phyloP scores from a whole-genome alignment of 2,888 invertebrate species.

The Drosophila kambysellisi region DNA sequence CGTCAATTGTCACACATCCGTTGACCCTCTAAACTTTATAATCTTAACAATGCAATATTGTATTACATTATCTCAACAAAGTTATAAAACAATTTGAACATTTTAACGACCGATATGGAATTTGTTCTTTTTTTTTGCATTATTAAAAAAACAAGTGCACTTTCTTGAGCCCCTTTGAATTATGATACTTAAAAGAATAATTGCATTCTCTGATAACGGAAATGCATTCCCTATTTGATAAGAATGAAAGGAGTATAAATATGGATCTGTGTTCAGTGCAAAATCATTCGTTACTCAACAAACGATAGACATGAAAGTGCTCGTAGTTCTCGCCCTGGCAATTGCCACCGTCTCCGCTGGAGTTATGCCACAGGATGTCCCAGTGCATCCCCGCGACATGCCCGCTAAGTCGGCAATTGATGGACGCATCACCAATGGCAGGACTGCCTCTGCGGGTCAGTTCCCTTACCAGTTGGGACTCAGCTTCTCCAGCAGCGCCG shows the following conservation, averaged over 20 bases:
- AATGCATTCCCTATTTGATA: constrained; percentile 6
- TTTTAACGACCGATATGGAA: neutral
- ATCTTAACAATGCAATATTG: neutral
- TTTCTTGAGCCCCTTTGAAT: neutral
- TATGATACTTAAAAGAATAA: neutral
- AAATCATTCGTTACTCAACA: constrained; percentile 52
- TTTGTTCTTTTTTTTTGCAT: neutral
- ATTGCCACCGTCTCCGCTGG: constrained; percentile 70
- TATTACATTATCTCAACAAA: neutral
- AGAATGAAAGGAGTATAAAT: constrained; percentile 29
- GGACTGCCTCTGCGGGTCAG: constrained; percentile 58
- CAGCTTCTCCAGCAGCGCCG: constrained; percentile 53
- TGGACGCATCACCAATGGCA: constrained; percentile 79
- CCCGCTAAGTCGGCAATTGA: constrained; percentile 39
- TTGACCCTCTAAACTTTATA: neutral
- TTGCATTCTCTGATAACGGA: constrained; percentile 10
- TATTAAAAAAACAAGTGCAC: neutral
- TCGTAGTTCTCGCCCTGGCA: constrained; percentile 69
- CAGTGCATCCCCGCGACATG: constrained; percentile 66
- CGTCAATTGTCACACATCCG: neutral
- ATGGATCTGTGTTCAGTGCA: neutral
- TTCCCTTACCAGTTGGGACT: constrained; percentile 81
- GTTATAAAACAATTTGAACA: neutral
- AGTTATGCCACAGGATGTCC: constrained; percentile 41
- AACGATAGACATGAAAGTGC: constrained; percentile 66